A percentile compares a stretch with the other conserved stretches of the same genome.
Conservation (phyloP, 2,797 vertebrate genomes). For the Pipistrellus pipistrellus region DNA sequence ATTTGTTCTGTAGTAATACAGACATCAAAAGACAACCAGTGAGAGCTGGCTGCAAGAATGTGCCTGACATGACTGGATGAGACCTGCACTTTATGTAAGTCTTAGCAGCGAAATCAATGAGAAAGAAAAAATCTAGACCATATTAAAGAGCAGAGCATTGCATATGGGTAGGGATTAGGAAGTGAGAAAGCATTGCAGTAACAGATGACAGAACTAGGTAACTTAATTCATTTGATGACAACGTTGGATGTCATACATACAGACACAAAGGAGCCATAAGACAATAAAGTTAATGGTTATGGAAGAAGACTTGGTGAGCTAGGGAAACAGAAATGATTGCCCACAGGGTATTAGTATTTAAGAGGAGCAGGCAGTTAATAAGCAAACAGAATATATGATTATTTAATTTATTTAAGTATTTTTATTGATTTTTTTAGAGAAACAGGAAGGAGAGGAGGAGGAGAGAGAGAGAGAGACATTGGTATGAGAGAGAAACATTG, state of each 20-base stretch:
- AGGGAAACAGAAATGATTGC: background rate
- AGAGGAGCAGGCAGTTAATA: background rate
- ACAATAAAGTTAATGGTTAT: background rate
- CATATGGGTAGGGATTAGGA: background rate
- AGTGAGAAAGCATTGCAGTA: accelerated
- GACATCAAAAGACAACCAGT: conserved; percentile 70
- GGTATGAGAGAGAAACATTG: background rate
- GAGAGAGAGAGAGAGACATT: background rate
- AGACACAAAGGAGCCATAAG: background rate
- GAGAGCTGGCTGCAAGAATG: conserved; percentile 28
- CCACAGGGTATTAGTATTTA: background rate
- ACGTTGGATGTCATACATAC: background rate
- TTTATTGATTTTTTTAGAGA: background rate
- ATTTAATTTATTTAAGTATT: background rate
- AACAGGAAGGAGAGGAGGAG: background rate
- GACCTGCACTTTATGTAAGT: conserved; percentile 60
- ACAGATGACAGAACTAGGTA: background rate
- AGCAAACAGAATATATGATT: background rate
- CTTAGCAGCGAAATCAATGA: conserved; percentile 20
- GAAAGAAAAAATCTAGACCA: background rate
- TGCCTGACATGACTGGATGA: background rate
- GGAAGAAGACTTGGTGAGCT: background rate
- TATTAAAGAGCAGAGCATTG: background rate
- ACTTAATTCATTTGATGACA: background rate
- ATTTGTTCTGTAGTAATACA: conserved; percentile 78